Conservation (phyloP, 2,888 invertebrate genomes). For the Gymnocheta viridis region DNA sequence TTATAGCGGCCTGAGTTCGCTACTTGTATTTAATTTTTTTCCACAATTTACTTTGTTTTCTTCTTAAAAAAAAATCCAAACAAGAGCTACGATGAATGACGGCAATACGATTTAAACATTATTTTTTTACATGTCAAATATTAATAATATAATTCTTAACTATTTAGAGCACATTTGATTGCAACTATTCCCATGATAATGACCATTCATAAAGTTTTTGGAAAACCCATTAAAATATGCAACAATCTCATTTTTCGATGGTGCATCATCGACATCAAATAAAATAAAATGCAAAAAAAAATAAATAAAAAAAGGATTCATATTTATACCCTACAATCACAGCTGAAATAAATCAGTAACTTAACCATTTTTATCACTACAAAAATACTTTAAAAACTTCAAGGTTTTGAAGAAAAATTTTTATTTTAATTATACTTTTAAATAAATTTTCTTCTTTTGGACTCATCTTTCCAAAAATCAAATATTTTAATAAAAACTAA, state of each 20-base stretch:
- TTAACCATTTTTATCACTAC: too few species aligned
- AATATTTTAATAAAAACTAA: too few species aligned
- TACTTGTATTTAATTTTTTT: not conserved
- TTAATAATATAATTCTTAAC: conserved; percentile 42
- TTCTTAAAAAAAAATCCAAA: too few species aligned
- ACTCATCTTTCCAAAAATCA: too few species aligned
- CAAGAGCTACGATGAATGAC: not conserved
- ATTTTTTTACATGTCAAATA: not conserved
- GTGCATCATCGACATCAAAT: conserved; percentile 58
- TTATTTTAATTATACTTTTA: too few species aligned
- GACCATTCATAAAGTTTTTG: conserved; percentile 58
- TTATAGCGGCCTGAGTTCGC: too few species aligned
- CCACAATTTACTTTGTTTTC: not conserved
- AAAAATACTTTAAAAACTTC: too few species aligned
- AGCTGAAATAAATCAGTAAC: too few species aligned
- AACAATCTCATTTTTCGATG: conserved; percentile 61
- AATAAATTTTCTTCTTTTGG: too few species aligned
- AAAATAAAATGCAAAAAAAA: conserved; percentile 27
- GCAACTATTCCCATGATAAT: conserved; percentile 65
- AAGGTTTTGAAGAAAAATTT: too few species aligned
- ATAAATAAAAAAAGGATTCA: conserved; percentile 3
- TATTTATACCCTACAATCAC: conserved; percentile 25
- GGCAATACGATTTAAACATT: not conserved
- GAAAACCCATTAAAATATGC: conserved; percentile 67
- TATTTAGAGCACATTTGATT: conserved; percentile 62